Evolutionary conservation across 2,888 invertebrate genomes (phyloP).

Genomic region (Phortica magna): DNA sequence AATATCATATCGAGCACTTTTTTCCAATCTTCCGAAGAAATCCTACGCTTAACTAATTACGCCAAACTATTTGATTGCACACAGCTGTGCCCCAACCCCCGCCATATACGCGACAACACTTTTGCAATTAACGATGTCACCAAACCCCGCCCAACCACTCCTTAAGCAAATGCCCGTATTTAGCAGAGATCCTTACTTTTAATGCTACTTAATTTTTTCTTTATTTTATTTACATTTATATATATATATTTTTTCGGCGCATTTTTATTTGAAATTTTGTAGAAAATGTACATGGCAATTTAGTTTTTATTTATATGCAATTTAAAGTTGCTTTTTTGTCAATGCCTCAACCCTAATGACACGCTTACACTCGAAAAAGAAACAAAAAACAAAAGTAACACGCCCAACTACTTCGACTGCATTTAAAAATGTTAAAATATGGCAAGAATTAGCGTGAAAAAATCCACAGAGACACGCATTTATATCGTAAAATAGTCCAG

Average conservation of each 20-base stretch:
- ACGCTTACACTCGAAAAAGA: neutral
- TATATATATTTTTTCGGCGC: no score
- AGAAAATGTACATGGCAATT: slow-evolving; percentile 43
- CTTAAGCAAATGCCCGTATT: neutral
- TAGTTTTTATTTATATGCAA: slow-evolving; percentile 61
- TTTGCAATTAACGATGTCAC: neutral
- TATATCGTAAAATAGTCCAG: slow-evolving; percentile 30
- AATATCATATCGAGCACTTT: neutral
- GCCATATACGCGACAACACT: neutral
- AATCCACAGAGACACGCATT: slow-evolving; percentile 28
- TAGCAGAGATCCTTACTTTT: neutral
- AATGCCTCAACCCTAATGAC: slow-evolving; percentile 56
- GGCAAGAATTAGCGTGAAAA: slow-evolving; percentile 51
- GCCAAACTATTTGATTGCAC: neutral
- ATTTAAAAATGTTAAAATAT: slow-evolving; percentile 69
- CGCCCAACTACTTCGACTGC: slow-evolving; percentile 54
- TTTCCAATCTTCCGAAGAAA: neutral
- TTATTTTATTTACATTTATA: neutral
- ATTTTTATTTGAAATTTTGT: neutral
- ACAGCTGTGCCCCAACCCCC: neutral
- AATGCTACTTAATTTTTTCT: neutral
- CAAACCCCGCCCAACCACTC: no score
- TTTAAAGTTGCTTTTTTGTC: slow-evolving; percentile 45
- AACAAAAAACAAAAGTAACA: slow-evolving; percentile 11
- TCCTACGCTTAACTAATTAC: neutral